A percentile compares a stretch with the other conserved stretches of the same genome.
Evolutionary conservation across 2,113 vertebrate genomes (phyloP).

Genomic region (Cebus imitator): DNA sequence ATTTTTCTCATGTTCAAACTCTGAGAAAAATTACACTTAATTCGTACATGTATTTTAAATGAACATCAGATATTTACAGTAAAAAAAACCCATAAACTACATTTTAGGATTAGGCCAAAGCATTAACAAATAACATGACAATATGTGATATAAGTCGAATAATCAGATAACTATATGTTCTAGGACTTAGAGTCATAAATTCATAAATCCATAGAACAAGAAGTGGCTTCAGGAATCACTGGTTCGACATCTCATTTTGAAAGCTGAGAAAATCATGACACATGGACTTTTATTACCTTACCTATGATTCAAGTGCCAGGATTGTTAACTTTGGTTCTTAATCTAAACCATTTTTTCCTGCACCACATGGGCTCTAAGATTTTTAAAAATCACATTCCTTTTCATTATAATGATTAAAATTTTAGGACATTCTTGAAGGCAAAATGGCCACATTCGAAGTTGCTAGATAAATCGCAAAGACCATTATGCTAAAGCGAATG

Average conservation of each 20-base stretch:
- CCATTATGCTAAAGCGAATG: neutral
- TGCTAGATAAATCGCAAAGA: neutral
- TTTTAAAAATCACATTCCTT: neutral
- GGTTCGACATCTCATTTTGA: neutral
- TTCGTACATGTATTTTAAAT: slow-evolving; percentile 79
- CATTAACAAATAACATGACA: neutral
- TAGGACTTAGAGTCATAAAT: neutral
- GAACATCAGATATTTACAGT: slow-evolving; percentile 63
- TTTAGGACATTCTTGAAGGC: neutral
- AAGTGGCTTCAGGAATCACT: neutral
- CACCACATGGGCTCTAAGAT: neutral
- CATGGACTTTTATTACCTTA: neutral
- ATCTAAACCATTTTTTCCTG: neutral
- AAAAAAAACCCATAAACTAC: neutral
- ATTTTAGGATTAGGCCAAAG: slow-evolving; percentile 20
- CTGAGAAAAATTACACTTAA: slow-evolving; percentile 76
- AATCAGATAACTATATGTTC: neutral
- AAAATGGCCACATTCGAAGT: neutral
- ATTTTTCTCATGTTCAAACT: slow-evolving; percentile 77
- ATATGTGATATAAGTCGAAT: slow-evolving; percentile 15
- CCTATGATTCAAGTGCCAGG: neutral
- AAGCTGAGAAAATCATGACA: neutral
- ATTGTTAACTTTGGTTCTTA: neutral
- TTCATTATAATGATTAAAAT: neutral
- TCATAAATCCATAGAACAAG: neutral